Percentiles rank a stretch among this genome's conserved stretches.
phyloP scores from a whole-genome alignment of 2,888 invertebrate species.

The Keiferia lycopersicella region DNA sequence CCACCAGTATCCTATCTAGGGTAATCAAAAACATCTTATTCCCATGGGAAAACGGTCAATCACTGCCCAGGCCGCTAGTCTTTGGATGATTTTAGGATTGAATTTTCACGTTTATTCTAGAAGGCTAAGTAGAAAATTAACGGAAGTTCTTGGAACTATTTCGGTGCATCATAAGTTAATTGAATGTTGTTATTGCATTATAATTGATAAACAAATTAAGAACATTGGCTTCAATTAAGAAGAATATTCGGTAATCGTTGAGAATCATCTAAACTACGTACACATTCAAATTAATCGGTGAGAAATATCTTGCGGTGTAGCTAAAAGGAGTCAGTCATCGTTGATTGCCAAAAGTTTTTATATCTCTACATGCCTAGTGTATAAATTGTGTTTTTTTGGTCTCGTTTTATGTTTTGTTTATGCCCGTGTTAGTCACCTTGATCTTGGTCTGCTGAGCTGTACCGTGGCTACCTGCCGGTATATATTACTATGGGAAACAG shows the following conservation, averaged over 20 bases:
- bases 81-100: no score
- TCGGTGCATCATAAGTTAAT: background rate
- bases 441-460: conserved; percentile 27
- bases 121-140: background rate
- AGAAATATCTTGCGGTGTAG: background rate
- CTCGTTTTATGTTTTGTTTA: conserved; percentile 18
- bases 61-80: no score
- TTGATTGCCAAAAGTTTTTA: conserved; percentile 7
- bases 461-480: conserved; percentile 30
- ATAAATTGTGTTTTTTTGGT: conserved; percentile 22
- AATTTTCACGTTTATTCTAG: background rate
- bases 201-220: conserved; percentile 9
- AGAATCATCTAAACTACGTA: background rate
- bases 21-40: no score
- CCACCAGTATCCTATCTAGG: no score
- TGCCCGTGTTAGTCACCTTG: conserved; percentile 28
- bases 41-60: no score
- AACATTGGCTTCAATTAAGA: no score
- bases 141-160: background rate
- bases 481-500: conserved; percentile 40
- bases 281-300: background rate
- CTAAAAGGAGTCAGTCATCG: background rate
- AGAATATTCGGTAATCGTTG: conserved; percentile 12
- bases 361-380: background rate
- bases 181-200: conserved; percentile 8